These are phyloP conservation scores for Notarius quadriscutis DNA, from an alignment of 2,113 vertebrate species.

Conservation along the genomic window DNA sequence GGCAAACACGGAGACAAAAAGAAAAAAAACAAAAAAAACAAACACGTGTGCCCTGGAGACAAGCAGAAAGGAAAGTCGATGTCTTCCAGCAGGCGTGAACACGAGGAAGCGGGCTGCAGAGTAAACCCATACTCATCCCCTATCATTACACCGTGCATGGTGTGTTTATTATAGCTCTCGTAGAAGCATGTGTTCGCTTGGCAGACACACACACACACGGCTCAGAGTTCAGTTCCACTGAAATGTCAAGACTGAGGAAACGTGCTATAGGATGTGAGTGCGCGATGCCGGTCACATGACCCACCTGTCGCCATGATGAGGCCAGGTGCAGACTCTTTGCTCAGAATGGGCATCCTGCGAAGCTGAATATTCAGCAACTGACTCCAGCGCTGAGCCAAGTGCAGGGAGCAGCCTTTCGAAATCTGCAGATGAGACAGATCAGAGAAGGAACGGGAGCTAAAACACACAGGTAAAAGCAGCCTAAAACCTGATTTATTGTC, in stretches of 20 bases:
- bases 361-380: slow-evolving; percentile 94
- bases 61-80: slow-evolving; percentile 56
- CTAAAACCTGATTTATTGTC: too few species aligned
- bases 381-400: slow-evolving; percentile 93
- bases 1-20: background rate
- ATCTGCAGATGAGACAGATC: slow-evolving; percentile 66
- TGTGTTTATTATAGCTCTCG: slow-evolving; percentile 16
- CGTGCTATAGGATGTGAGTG: background rate
- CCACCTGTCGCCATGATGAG: slow-evolving; percentile 93
- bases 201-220: background rate
- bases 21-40: background rate
- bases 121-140: background rate
- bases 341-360: slow-evolving; percentile 90
- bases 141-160: slow-evolving; percentile 33
- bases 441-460: too few species aligned
- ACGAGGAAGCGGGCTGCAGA: background rate
- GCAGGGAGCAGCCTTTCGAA: slow-evolving; percentile 90
- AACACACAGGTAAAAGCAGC: too few species aligned
- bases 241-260: background rate
- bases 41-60: slow-evolving; percentile 30
- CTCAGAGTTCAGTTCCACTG: background rate
- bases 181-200: background rate
- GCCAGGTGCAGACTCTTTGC: slow-evolving; percentile 94
- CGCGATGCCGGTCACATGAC: slow-evolving; percentile 15
- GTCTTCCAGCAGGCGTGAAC: slow-evolving; percentile 40